Evolutionary conservation across 2,113 vertebrate species (phyloP), one percentile per base, ranked within the genome.

Genomic region (Ifrita kowaldi): DNA sequence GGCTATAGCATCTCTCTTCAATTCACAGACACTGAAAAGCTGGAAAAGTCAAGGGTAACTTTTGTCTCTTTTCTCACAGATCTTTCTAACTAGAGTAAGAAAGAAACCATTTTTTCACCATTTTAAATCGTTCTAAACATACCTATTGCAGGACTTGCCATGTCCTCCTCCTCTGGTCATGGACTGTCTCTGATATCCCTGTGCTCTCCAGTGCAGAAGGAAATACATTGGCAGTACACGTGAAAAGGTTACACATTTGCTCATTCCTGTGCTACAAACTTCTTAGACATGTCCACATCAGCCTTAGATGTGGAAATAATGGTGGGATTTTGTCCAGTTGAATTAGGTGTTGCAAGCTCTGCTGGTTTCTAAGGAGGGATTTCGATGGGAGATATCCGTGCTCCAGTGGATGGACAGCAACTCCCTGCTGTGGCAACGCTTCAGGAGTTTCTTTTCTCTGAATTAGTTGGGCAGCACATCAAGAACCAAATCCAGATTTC

Each of bases 101-200:
- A 73, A 73, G 10, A 69, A 84, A n/a, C 8, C 1, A 4, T n/a
- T 76, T 86, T 28, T 57, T 84, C 19, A 16, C 18, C 10, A 10
- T 68, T 87, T 84, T 10, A 75, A 84, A 70, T 44, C 27, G 24
- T 75, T 59, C 32, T 42, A 60, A 22, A 41, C 4, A 0, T 15
- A 16, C 26, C 26, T 35, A 4, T 49, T 62, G 12, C n/a, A 75
- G 41, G 39, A 70, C 23, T 67, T 60, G 35, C 11, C 13, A 0
- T 6, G 1, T 65, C 53, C 33, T 87, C 11, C 30, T 44, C 4
- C 11, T 77, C 23, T 53, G 18, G 8, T 26, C 0, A 0, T n/a
- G 62, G 47, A 6, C 62, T 65, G 32, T 57, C 59, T 53, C 42
- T 39, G 28, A 0, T 20, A 26, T 78, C 35, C 42, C 47, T 44